Base-by-base conservation (phyloP, 1,140 invertebrate genomes). In the Pseudomyrmex flavicornis region DNA sequence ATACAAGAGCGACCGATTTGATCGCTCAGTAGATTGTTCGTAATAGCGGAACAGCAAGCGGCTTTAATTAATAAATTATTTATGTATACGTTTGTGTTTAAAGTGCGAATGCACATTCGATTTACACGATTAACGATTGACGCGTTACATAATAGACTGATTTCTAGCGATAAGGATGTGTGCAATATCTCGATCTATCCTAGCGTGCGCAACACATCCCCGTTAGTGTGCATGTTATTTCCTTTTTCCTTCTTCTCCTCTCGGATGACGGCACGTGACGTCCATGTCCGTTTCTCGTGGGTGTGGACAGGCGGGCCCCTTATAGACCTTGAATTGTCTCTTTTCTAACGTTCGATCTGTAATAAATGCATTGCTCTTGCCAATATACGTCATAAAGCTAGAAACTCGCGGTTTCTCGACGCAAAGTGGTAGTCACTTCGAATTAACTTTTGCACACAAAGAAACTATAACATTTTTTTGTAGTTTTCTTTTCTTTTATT, bases 251-350 rank as follows among this genome's bases (percentile, higher is more conserved):
- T 77, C 52, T 61, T 56, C 52, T 48, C 26, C 2, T 20, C 46
- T 62, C 7, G 10, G 15, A 62, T 66, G 69, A 84, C 82, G 62
- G 35, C 70, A 68, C 75, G 82, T 85, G 85, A 79, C 75, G 75
- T 82, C 65, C 65, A 56, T n/a, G 63, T 85, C 46, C 63, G 68
- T 63, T 79, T 59, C 22, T 68, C 50, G 52, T 87, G 82, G 70
- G 83, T 85, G 85, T 88, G 58, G 72, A 80, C 80, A 61, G 72
- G 50, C 86, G 65, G 86, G 86, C 82, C 82, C 59, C 82, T 87
- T 22, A 54, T 66, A 76, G 70, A 85, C 87, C 85, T 88, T 87
- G 87, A 80, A 82, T 75, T 76, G 22, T 61, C 84, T 72, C 79
- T 56, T 63, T 52, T 83, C 66, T 79, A 68, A 56, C 54, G 48